Conservation (phyloP, 2,888 invertebrate genomes). For the Agrotis clavis region DNA sequence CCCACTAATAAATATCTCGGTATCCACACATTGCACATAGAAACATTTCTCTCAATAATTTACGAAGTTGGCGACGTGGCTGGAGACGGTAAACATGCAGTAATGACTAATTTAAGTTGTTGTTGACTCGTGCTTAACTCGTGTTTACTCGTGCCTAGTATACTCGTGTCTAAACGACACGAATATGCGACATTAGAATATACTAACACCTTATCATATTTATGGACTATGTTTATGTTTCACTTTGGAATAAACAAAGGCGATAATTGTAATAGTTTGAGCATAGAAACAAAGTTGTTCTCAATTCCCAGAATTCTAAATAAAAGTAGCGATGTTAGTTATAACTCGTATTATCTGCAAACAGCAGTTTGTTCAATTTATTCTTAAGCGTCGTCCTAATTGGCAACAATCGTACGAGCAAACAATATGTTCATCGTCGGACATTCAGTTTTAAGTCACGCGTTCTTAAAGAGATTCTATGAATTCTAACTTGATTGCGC, state of each 20-base stretch:
- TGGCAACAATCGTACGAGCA: no score
- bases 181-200: slow-evolving; percentile 29
- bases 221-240: slow-evolving; percentile 6
- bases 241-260: slow-evolving; percentile 11
- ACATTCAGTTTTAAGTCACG: no score
- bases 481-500: neutral
- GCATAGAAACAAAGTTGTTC: neutral
- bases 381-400: no score
- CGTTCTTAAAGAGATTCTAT: no score
- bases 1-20: slow-evolving; percentile 1
- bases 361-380: no score
- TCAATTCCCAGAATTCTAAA: neutral
- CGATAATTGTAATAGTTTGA: neutral
- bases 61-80: slow-evolving; percentile 30
- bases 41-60: slow-evolving; percentile 18
- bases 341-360: no score
- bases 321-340: no score
- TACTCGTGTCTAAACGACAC: slow-evolving; percentile 22
- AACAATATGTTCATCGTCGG: no score
- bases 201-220: slow-evolving; percentile 4
- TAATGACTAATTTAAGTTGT: slow-evolving; percentile 64
- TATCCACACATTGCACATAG: slow-evolving; percentile 7
- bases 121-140: slow-evolving; percentile 51
- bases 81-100: slow-evolving; percentile 45
- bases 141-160: slow-evolving; percentile 32